These are phyloP conservation scores for Phlogophora meticulosa DNA, from an alignment of 2,888 invertebrate species.

Conservation along the genomic window DNA sequence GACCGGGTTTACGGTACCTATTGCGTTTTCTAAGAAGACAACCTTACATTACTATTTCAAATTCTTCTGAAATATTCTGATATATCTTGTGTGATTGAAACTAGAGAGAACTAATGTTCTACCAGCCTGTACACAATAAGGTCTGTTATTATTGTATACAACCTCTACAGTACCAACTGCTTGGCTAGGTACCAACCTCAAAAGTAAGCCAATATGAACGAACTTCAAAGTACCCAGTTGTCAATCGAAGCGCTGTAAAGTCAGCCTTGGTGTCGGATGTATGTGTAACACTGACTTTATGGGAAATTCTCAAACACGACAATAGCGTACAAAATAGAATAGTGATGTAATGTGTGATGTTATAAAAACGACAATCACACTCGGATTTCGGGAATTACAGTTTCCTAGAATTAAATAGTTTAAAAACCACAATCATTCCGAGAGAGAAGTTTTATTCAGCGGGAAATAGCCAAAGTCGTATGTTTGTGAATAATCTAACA, in stretches of 20 bases:
- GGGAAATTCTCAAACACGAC: background rate
- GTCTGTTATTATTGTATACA: no score
- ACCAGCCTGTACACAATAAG: no score
- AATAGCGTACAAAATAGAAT: slow-evolving; percentile 3
- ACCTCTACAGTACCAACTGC: no score
- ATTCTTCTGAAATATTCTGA: no score
- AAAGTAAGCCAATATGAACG: slow-evolving; percentile 5
- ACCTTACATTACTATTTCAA: no score
- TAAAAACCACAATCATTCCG: slow-evolving; percentile 7
- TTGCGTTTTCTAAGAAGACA: no score
- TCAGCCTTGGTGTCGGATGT: slow-evolving; percentile 5
- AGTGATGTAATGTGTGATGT: slow-evolving; percentile 5
- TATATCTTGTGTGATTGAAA: no score
- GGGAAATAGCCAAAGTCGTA: background rate
- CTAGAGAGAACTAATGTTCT: no score
- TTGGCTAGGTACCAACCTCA: background rate
- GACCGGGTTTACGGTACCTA: no score
- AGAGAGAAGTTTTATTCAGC: slow-evolving; percentile 17
- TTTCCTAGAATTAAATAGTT: slow-evolving; percentile 6
- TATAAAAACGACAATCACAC: background rate
- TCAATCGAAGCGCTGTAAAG: slow-evolving; percentile 18
- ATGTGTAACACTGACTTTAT: slow-evolving; percentile 4
- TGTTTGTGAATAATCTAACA: slow-evolving; percentile 20
- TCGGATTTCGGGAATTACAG: background rate
- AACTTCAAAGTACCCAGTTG: slow-evolving; percentile 20